These are phyloP conservation scores for Hormaphis cornu DNA, from an alignment of 1,140 invertebrate genomes.

Conservation along the genomic window DNA sequence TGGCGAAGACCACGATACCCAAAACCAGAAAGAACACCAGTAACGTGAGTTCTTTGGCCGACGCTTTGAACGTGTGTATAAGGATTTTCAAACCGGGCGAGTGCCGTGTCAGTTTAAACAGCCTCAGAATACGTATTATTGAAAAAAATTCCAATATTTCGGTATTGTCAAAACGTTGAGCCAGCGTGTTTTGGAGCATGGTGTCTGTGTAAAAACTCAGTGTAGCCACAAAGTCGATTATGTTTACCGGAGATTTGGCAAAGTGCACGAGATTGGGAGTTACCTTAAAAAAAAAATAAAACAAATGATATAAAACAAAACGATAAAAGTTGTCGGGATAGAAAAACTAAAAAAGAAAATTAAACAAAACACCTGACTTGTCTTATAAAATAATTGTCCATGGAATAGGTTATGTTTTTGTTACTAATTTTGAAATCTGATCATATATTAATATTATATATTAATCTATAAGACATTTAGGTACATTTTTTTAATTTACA, in stretches of 20 bases:
- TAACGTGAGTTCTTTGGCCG: conserved; percentile 91
- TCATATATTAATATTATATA: no score
- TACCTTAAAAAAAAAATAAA: conserved; percentile 43
- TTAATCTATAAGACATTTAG: no score
- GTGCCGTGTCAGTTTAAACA: conserved; percentile 95
- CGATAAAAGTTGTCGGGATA: background rate
- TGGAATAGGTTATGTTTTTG: no score
- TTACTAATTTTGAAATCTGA: no score
- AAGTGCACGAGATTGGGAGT: conserved; percentile 87
- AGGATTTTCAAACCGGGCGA: conserved; percentile 96
- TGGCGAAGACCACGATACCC: conserved; percentile 93
- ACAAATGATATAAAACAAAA: background rate
- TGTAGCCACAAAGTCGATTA: conserved; percentile 98
- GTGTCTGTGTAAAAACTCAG: conserved; percentile 96
- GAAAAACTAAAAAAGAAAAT: conserved; percentile 33
- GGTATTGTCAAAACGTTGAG: conserved; percentile 84
- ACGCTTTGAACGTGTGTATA: conserved; percentile 94
- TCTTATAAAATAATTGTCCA: no score
- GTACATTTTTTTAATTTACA: no score
- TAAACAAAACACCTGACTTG: conserved; percentile 45
- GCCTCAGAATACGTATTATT: conserved; percentile 94
- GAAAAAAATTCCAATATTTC: conserved; percentile 98
- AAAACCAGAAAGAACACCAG: conserved; percentile 93
- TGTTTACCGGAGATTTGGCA: conserved; percentile 85
- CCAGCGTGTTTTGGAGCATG: conserved; percentile 69